Base-by-base conservation (phyloP, 1,140 invertebrate species). In the Agrilus planipennis region DNA sequence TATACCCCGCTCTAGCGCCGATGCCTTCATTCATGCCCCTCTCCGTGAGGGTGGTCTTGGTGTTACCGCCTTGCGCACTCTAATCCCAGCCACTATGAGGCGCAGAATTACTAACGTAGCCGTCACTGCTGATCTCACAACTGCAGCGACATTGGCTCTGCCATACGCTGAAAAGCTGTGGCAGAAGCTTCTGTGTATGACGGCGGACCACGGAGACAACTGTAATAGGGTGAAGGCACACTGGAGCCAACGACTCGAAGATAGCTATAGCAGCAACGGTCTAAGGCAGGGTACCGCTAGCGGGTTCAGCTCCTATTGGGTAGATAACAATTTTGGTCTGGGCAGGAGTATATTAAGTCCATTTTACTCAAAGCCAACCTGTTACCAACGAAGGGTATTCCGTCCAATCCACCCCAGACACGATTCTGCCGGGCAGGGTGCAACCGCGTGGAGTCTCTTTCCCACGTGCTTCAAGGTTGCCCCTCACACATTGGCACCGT, bases 381-480 rank as follows among this genome's bases (percentile, higher is more conserved):
- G 6, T 29, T 47, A 12, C 44, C 44, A 15, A 44, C 37, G 2
- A 36, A 35, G n/a, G 45, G 45, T 6, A 36, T 43, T n/a, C 47
- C 45, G 2, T 44, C 39, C 1, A 47, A 46, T 30, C 35, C 37
- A 9, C 34, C 32, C 5, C 11, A 28, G 12, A 22, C n/a, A 14
- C 1, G 41, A 18, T 37, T 30, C 19, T 47, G 39, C 25, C 19
- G 41, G 18, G 41, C 23, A 18, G 41, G 37, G 2, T 44, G 48
- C 35, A 17, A 19, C n/a, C 21, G 41, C 5, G 20, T n/a, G 3
- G 27, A 39, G 25, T 4, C 15, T 4, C 4, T 34, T 3, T 34
- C 9, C 20, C 35, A 34, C 15, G 32, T 34, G 4, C 43, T 51
- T 6, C 49, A 49, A 22, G 14, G 15, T 2, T 44, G 48, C 35